These are phyloP conservation scores for Hylomyscus alleni DNA, from an alignment of 2,797 vertebrate species.

Conservation along the genomic window DNA sequence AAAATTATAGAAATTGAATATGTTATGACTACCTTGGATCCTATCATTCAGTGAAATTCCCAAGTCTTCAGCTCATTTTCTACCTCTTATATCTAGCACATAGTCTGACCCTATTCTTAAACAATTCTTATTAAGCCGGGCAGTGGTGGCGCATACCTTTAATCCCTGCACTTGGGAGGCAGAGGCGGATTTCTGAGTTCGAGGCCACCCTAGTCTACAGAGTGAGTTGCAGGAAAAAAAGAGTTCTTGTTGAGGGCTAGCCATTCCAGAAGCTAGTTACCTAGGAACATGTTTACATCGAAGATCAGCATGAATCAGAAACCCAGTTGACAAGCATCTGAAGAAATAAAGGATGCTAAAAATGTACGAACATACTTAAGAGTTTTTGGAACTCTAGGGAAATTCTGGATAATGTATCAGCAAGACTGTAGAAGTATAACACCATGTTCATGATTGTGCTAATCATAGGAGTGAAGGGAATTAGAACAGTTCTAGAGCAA, in stretches of 20 bases:
- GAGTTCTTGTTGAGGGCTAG: neutral
- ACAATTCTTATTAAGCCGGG: neutral
- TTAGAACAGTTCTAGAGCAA: neutral
- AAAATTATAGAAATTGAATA: slow-evolving; percentile 36
- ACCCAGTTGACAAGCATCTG: neutral
- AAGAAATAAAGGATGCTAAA: neutral
- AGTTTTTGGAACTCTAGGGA: neutral
- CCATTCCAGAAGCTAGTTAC: neutral
- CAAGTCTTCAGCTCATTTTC: neutral
- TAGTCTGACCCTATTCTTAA: neutral
- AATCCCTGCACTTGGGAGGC: no score
- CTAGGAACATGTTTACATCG: slow-evolving; percentile 15
- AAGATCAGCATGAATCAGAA: neutral
- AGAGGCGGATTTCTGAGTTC: no score
- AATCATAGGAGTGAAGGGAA: neutral
- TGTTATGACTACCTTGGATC: neutral
- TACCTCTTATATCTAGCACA: neutral
- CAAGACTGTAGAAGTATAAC: slow-evolving; percentile 10
- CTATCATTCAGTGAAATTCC: slow-evolving; percentile 24
- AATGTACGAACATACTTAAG: neutral
- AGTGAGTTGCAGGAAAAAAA: no score
- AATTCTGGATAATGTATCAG: neutral
- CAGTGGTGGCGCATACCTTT: no score
- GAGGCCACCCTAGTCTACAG: no score
- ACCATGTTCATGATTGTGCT: neutral